These are phyloP conservation scores for Drosophila rubida DNA, from an alignment of 2,888 invertebrate genomes.

Conservation along the genomic window DNA sequence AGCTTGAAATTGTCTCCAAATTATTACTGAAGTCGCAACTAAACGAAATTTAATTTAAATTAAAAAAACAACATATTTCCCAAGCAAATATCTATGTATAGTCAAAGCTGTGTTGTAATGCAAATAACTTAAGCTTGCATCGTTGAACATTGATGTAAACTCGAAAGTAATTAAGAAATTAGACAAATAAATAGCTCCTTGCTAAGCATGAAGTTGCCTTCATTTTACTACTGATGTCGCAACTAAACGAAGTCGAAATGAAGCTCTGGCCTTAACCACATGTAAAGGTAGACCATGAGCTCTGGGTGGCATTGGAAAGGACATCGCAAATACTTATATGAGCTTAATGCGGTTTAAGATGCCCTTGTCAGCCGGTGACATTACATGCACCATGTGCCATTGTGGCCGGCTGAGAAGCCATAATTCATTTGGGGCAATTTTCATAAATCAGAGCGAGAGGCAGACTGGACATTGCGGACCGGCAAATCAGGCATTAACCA, in stretches of 20 bases:
- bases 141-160: too few species aligned
- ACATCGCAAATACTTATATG: conserved; percentile 1
- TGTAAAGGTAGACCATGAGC: not conserved
- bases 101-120: too few species aligned
- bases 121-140: too few species aligned
- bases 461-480: not conserved
- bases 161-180: too few species aligned
- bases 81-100: too few species aligned
- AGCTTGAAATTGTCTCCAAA: too few species aligned
- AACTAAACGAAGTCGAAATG: not conserved
- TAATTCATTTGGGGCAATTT: conserved; percentile 20
- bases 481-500: conserved; percentile 2
- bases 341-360: conserved; percentile 8
- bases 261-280: not conserved
- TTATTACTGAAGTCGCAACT: too few species aligned
- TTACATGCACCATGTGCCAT: not conserved
- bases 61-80: too few species aligned
- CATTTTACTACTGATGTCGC: too few species aligned
- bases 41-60: too few species aligned
- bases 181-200: too few species aligned
- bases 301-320: not conserved
- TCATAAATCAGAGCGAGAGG: conserved; percentile 25
- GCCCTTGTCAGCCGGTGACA: not conserved
- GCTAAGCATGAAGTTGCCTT: too few species aligned
- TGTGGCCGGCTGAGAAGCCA: conserved; percentile 11